phyloP scores from a whole-genome alignment of 2,888 invertebrate species.

The Tupiocoris notatus region DNA sequence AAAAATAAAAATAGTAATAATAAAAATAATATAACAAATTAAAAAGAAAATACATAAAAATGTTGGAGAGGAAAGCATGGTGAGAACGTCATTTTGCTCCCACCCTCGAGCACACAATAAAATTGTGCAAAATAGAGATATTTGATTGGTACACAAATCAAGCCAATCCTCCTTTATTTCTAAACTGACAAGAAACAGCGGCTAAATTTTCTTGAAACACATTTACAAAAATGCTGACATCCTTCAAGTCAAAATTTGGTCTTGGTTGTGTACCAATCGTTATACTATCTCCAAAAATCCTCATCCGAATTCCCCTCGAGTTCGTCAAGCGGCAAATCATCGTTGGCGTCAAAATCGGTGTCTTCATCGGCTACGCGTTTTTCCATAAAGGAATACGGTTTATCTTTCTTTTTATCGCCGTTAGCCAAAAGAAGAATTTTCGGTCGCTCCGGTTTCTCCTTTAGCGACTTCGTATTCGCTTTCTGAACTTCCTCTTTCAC shows the following conservation, averaged over 20 bases:
- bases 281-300: slow-evolving; percentile 31
- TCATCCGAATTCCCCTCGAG: slow-evolving; percentile 28
- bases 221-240: too few species aligned
- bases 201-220: too few species aligned
- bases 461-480: not conserved
- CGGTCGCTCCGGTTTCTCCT: not conserved
- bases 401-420: not conserved
- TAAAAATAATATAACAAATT: too few species aligned
- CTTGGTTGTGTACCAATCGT: not conserved
- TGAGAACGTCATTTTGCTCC: too few species aligned
- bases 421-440: not conserved
- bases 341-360: slow-evolving; percentile 44
- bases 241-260: slow-evolving; percentile 23
- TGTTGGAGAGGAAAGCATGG: too few species aligned
- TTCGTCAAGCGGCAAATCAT: slow-evolving; percentile 29
- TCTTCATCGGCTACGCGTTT: slow-evolving; percentile 38
- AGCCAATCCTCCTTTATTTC: too few species aligned
- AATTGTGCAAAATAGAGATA: too few species aligned
- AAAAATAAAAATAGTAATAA: too few species aligned
- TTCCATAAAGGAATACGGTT: slow-evolving; percentile 33
- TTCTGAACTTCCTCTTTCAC: not conserved
- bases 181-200: too few species aligned
- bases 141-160: too few species aligned
- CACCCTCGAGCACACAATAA: too few species aligned
- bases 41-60: too few species aligned